Base-by-base conservation (phyloP, 2,113 vertebrate genomes). In the Antigone vipio region DNA sequence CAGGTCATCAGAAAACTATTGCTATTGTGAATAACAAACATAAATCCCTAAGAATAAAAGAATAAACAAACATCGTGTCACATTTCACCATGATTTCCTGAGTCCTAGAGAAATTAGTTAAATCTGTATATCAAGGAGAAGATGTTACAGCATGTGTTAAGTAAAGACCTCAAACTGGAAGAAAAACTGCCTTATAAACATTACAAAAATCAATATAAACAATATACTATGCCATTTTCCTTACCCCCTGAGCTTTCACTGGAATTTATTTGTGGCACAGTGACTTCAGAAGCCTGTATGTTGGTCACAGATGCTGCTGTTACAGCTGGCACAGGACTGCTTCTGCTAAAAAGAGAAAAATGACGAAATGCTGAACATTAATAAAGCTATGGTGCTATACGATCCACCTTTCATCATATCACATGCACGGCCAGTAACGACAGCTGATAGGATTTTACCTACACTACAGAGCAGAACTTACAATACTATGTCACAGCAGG, bases 221-320 rank as follows among this genome's bases (percentile, higher is more conserved):
- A 66, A 58, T 30, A 72, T 26, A 49, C 18, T 45, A 73, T 12
- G 14, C 10, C 19, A 38, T 72, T 78, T 92, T 95, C 59, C 98
- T 97, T 98, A 98, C 98, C 98, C 98, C 98, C 98, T 97, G 98
- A 98, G 97, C 97, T 98, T 97, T 98, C 97, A 97, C 97, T 97
- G 98, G 98, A 98, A 98, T 98, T 98, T 93, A 90, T 97, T 98
- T 98, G 98, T 97, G 98, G 97, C 97, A 97, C 98, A 97, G 97
- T 97, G 89, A 98, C 98, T 94, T 98, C 98, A 97, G 97, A 96
- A 98, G 97, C 93, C 97, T 98, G 98, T 93, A 94, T 95, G 97
- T 97, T 98, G 98, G 98, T 98, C 97, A 98, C 97, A 95, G 98
- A 98, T 96, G 98, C 97, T 98, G 98, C 98, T 63, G 98, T 98